Evolutionary conservation across 2,797 vertebrate species (phyloP), one percentile per base, ranked within the genome.

Genomic region (Enteromius mattozi): DNA sequence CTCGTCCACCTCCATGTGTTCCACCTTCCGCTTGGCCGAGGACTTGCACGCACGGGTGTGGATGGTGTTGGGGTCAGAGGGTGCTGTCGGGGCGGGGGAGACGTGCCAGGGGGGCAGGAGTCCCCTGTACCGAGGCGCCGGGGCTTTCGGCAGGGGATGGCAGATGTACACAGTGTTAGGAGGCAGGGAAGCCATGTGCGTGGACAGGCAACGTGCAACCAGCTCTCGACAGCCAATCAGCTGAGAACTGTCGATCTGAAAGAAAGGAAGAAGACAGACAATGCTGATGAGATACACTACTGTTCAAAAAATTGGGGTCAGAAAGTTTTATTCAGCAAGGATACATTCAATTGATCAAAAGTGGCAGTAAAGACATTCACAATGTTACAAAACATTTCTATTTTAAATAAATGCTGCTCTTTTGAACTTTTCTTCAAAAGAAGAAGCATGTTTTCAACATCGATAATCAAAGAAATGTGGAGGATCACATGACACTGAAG

Each of bases 141-240:
- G 92, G 90, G 92, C 95, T 74, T 92, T 95, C 91, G 93, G 94
- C 90, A 95, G 95, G 93, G 97, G 96, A 88, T 93, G 96, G 96
- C 98, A 99, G 96, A 99, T 96, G 95, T 99, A 99, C 91, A 99
- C 96, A 89, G 96, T 95, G 93, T 99, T 99, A 82, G 96, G 96
- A 95, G 94, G 96, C 93, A 96, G 95, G 95, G 97, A 95, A 94
- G 95, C 92, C 92, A 92, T 96, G 87, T 88, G 92, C 88, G 95
- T 92, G 94, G 96, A 98, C 92, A 98, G 97, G 92, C 96, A 95
- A 93, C 94, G 95, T 88, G 96, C 95, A 91, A 96, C 96, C 0
- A 97, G 95, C 95, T 99, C 98, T 92, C 97, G 96, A 92, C 97
- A 97, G 90, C 95, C 92, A 87, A 99, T 98, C 94, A 98, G 92